Percentiles rank a stretch among this genome's conserved stretches.
Evolutionary conservation across 2,888 invertebrate genomes (phyloP).

Genomic region (Pocota personata): DNA sequence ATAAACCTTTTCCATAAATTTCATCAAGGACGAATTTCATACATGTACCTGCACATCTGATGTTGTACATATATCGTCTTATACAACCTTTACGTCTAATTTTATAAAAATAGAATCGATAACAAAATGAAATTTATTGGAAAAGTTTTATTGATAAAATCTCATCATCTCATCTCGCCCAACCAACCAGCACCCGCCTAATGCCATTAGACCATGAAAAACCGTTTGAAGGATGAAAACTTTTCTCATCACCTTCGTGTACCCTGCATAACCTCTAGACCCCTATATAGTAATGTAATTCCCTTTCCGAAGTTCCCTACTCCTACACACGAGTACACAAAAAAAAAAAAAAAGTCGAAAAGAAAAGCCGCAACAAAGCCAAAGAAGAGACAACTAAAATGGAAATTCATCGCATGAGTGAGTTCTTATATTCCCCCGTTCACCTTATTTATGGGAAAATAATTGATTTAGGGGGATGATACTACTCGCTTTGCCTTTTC

Average conservation of each 20-base stretch:
- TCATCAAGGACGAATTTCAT: background rate
- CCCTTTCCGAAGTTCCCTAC: background rate
- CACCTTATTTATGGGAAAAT: conserved; percentile 55
- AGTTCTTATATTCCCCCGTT: conserved; percentile 40
- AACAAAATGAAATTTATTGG: conserved; percentile 61
- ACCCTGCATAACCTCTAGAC: conserved; percentile 27
- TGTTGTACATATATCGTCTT: background rate
- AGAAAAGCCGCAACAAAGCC: conserved; percentile 25
- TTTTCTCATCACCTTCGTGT: conserved; percentile 56
- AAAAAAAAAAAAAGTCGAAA: background rate
- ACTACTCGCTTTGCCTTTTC: background rate
- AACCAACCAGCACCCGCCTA: background rate
- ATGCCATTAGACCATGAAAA: conserved; percentile 33
- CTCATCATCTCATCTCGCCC: conserved; percentile 30
- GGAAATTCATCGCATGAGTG: conserved; percentile 55
- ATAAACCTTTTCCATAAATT: background rate
- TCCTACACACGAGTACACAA: background rate
- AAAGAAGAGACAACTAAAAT: conserved; percentile 52
- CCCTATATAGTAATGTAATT: conserved; percentile 12
- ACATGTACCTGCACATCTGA: background rate
- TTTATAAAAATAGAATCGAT: conserved; percentile 34
- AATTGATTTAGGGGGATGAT: conserved; percentile 38
- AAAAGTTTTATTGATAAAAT: conserved; percentile 64
- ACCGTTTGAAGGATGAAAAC: conserved; percentile 51
- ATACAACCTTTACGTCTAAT: conserved; percentile 2